These are phyloP conservation scores for Rhinoptilus africanus DNA, from an alignment of 2,113 vertebrate species.

Conservation along the genomic window DNA sequence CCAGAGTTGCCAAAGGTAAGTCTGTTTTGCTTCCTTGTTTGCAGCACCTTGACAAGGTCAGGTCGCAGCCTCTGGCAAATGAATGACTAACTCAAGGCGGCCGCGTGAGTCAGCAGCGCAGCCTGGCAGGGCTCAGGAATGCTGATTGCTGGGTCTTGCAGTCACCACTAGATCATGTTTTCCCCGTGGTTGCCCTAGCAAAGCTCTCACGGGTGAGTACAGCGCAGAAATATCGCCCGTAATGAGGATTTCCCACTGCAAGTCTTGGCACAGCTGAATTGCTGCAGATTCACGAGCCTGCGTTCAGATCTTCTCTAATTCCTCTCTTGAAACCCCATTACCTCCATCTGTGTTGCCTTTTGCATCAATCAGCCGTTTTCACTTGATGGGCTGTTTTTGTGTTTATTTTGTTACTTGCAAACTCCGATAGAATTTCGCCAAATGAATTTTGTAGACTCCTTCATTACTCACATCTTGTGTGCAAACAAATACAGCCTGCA, in stretches of 20 bases:
- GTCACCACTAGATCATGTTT: neutral
- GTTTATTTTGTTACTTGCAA: constrained; percentile 41
- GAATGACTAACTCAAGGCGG: constrained; percentile 29
- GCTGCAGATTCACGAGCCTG: neutral
- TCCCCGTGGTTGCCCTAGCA: neutral
- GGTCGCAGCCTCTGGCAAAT: constrained; percentile 34
- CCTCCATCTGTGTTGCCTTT: constrained; percentile 53
- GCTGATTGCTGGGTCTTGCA: neutral
- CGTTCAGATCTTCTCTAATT: neutral
- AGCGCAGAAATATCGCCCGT: neutral
- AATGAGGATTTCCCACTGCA: constrained; percentile 26
- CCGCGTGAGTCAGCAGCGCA: constrained; percentile 26
- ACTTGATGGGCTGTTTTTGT: constrained; percentile 37
- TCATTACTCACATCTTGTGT: constrained; percentile 56
- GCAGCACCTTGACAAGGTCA: constrained; percentile 35
- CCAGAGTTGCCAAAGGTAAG: constrained; percentile 13
- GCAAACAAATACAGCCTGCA: constrained; percentile 45
- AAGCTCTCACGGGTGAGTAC: neutral
- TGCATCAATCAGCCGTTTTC: constrained; percentile 35
- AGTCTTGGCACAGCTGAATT: constrained; percentile 15
- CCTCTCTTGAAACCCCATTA: constrained; percentile 47
- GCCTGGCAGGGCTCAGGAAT: constrained; percentile 37
- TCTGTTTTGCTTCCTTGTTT: constrained; percentile 52
- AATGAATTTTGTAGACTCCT: constrained; percentile 32
- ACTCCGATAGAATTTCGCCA: neutral